Evolutionary conservation across 2,797 vertebrate genomes (phyloP).

Genomic region (Aldrovandia affinis): DNA sequence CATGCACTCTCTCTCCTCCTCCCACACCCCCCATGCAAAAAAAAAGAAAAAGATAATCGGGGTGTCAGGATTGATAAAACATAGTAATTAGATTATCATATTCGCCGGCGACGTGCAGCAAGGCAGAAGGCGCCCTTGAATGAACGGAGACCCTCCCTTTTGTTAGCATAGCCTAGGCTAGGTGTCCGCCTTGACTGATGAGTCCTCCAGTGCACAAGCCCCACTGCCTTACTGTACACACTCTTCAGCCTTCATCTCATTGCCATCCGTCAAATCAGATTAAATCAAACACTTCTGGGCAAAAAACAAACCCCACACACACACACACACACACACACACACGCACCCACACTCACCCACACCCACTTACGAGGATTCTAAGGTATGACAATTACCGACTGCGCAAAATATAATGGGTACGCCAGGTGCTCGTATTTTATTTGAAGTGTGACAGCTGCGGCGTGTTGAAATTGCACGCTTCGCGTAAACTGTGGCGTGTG

Average conservation of each 20-base stretch:
- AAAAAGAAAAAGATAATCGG: slow-evolving; percentile 21
- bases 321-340: too few species aligned
- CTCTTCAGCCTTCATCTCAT: background rate
- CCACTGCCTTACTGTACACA: background rate
- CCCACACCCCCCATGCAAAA: slow-evolving; percentile 11
- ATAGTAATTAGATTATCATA: slow-evolving; percentile 25
- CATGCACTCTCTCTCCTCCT: slow-evolving; percentile 21
- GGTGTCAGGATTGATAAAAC: slow-evolving; percentile 23
- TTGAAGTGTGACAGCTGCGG: background rate
- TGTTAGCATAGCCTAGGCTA: background rate
- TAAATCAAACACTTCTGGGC: background rate
- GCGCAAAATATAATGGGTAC: background rate
- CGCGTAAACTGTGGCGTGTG: background rate
- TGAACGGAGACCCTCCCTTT: slow-evolving; percentile 16
- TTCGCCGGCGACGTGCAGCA: slow-evolving; percentile 13
- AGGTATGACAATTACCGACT: background rate
- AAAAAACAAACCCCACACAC: too few species aligned
- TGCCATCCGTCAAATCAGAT: slow-evolving; percentile 12
- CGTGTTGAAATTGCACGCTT: background rate
- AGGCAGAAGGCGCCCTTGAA: background rate
- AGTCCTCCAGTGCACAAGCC: background rate
- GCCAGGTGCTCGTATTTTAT: background rate
- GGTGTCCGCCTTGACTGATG: slow-evolving; percentile 8
- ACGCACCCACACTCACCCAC: too few species aligned
- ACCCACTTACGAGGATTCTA: background rate